A percentile compares a stretch with the other conserved stretches of the same genome.
Conservation (phyloP, 2,797 vertebrate genomes). For the Nannoperca australis region DNA sequence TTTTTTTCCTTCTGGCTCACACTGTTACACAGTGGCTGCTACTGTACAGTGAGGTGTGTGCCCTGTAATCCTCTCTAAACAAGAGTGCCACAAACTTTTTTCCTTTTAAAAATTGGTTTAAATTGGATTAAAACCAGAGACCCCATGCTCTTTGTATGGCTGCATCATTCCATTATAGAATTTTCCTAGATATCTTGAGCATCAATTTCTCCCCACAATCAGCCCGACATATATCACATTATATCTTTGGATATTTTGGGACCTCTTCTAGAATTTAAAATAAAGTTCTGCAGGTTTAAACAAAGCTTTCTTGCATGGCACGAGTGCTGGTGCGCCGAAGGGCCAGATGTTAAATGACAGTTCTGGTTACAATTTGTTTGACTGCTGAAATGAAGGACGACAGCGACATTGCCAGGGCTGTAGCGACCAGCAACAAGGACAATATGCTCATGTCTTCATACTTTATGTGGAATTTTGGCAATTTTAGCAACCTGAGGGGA, state of each 20-base stretch:
- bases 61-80: neutral
- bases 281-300: neutral
- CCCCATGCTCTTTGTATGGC: too few relatives aligned
- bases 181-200: too few relatives aligned
- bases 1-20: neutral
- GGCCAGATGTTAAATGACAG: neutral
- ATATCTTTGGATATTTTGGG: neutral
- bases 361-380: neutral
- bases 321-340: neutral
- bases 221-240: neutral
- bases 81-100: slow-evolving; percentile 1
- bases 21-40: neutral
- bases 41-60: neutral
- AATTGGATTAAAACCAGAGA: neutral
- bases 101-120: neutral
- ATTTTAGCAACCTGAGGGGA: too few relatives aligned
- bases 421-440: neutral
- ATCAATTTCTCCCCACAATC: too few relatives aligned
- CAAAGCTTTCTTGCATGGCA: neutral
- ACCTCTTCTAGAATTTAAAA: neutral
- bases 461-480: neutral
- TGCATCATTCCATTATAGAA: too few relatives aligned
- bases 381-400: neutral
- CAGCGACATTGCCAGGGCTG: neutral
- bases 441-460: neutral